These are phyloP conservation scores for Girardia tigrina DNA, from an alignment of 2,888 invertebrate genomes.

Conservation along the genomic window DNA sequence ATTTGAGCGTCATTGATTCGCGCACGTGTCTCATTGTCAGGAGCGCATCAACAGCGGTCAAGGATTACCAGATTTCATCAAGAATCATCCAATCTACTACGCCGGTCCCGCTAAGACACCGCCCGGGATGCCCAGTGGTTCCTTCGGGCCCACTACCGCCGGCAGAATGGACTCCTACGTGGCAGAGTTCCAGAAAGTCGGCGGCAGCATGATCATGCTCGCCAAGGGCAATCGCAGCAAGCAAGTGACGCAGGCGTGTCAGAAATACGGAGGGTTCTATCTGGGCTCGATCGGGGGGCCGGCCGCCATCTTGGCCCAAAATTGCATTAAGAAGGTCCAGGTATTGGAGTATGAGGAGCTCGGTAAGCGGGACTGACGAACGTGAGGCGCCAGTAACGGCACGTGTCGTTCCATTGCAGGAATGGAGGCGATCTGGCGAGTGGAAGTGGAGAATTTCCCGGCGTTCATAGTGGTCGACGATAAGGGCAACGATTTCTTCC, in stretches of 20 bases:
- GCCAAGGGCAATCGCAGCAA: constrained; percentile 50
- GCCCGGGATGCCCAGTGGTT: constrained; percentile 50
- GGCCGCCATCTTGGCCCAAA: constrained; percentile 49
- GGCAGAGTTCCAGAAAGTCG: constrained; percentile 47
- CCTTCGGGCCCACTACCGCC: constrained; percentile 51
- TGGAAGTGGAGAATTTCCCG: constrained; percentile 50
- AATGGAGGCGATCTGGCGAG: constrained; percentile 50
- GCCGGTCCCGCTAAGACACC: constrained; percentile 51
- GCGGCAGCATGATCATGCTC: constrained; percentile 50
- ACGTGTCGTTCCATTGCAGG: constrained; percentile 41
- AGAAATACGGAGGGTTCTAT: constrained; percentile 50
- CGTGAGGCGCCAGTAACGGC: no score
- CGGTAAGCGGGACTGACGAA: constrained; percentile 41
- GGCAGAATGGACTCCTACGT: constrained; percentile 51
- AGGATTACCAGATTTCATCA: constrained; percentile 48
- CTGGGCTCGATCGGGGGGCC: constrained; percentile 51
- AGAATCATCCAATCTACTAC: constrained; percentile 50
- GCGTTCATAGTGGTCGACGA: constrained; percentile 51
- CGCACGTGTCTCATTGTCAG: constrained; percentile 37
- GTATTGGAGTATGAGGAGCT: constrained; percentile 49
- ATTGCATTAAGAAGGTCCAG: constrained; percentile 51
- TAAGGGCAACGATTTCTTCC: constrained; percentile 51
- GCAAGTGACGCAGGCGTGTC: constrained; percentile 48
- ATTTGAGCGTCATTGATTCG: neutral
- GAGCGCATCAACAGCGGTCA: constrained; percentile 47